A percentile compares a stretch with the other conserved stretches of the same genome.
These are phyloP conservation scores for Leucoraja ocellata DNA, from an alignment of 2,797 vertebrate species.

Conservation along the genomic window DNA sequence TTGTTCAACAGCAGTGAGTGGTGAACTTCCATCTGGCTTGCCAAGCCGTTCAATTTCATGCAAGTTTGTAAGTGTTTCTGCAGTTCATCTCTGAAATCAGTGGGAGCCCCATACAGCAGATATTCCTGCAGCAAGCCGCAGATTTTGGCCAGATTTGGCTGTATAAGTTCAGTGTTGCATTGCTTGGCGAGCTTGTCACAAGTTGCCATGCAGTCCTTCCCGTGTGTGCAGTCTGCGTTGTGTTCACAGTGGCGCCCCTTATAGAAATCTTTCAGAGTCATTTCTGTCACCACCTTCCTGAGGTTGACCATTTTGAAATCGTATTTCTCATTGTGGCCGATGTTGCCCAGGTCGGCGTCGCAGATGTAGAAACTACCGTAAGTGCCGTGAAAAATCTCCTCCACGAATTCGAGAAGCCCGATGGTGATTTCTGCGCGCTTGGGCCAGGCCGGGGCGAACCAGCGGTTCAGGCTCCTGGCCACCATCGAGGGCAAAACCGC, in stretches of 20 bases:
- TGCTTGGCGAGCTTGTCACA: conserved; percentile 85
- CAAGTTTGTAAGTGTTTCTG: conserved; percentile 85
- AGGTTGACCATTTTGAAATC: conserved; percentile 92
- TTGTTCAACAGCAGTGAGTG: conserved; percentile 92
- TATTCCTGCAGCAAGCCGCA: conserved; percentile 79
- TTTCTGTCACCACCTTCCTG: conserved; percentile 75
- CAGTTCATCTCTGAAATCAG: conserved; percentile 73
- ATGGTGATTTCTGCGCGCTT: conserved; percentile 82
- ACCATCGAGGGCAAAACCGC: conserved; percentile 68
- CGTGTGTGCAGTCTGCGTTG: conserved; percentile 83
- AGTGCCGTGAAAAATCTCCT: conserved; percentile 89
- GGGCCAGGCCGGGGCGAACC: conserved; percentile 89
- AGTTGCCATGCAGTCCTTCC: conserved; percentile 76
- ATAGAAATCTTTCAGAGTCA: conserved; percentile 70
- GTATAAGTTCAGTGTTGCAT: conserved; percentile 82
- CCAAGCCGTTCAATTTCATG: conserved; percentile 82
- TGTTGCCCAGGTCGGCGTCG: conserved; percentile 69
- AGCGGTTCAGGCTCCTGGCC: conserved; percentile 72
- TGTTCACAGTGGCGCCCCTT: conserved; percentile 79
- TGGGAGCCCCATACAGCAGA: conserved; percentile 76
- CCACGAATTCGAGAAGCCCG: conserved; percentile 91
- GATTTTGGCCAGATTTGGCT: conserved; percentile 91
- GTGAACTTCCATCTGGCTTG: conserved; percentile 92
- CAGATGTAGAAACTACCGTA: conserved; percentile 92
- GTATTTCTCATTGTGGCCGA: conserved; percentile 80